A percentile compares a stretch with the other conserved stretches of the same genome.
These are phyloP conservation scores for Ifrita kowaldi DNA, from an alignment of 2,113 vertebrate species.

Conservation along the genomic window DNA sequence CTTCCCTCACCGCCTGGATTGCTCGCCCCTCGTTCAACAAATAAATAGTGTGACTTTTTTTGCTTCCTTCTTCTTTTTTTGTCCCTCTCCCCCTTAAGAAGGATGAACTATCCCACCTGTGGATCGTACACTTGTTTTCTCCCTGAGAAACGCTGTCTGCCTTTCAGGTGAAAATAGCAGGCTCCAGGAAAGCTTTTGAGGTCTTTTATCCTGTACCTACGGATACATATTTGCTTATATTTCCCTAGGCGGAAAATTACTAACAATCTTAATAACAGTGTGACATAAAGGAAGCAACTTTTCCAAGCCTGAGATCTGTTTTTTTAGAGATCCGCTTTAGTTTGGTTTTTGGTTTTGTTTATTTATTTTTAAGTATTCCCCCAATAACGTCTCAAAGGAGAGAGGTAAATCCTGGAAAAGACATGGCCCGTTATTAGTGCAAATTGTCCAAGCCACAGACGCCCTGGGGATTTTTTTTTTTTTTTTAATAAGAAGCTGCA, in stretches of 20 bases:
- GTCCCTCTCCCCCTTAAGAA: neutral
- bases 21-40: neutral
- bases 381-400: neutral
- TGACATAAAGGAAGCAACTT: neutral
- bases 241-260: neutral
- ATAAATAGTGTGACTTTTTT: too few species aligned
- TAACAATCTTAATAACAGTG: neutral
- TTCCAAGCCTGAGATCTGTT: neutral
- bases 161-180: constrained; percentile 14
- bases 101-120: constrained; percentile 23
- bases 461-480: neutral
- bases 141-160: neutral
- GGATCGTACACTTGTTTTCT: constrained; percentile 5
- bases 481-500: neutral
- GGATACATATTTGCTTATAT: constrained; percentile 7
- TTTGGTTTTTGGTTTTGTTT: neutral
- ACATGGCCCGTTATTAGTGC: neutral
- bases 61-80: accelerated
- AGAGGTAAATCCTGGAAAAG: neutral
- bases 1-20: accelerated
- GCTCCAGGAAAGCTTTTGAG: neutral
- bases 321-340: neutral
- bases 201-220: neutral
- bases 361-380: neutral
- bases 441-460: neutral